Conservation (phyloP, 2,888 invertebrate species). For the Aphodius granarius region DNA sequence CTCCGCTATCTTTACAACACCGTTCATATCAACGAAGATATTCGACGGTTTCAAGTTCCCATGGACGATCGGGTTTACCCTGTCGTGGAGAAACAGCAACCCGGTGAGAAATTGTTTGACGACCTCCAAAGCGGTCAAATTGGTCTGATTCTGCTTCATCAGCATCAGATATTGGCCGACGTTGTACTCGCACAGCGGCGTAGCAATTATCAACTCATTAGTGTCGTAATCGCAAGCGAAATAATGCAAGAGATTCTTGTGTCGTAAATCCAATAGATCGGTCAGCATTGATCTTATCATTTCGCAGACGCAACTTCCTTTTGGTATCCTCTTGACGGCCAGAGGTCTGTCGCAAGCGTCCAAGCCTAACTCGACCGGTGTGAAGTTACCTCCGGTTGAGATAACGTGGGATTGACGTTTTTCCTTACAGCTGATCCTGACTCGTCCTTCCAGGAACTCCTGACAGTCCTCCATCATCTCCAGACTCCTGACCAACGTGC, state of each 20-base stretch:
- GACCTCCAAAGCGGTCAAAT: slow-evolving; percentile 40
- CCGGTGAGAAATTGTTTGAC: slow-evolving; percentile 43
- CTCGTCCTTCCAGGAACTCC: slow-evolving; percentile 38
- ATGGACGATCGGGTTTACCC: slow-evolving; percentile 48
- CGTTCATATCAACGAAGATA: slow-evolving; percentile 50
- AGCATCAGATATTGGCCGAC: slow-evolving; percentile 49
- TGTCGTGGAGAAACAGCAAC: slow-evolving; percentile 48
- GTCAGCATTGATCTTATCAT: slow-evolving; percentile 42
- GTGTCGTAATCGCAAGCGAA: slow-evolving; percentile 44
- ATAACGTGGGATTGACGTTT: slow-evolving; percentile 40
- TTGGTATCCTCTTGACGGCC: slow-evolving; percentile 43
- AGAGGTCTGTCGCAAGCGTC: slow-evolving; percentile 43
- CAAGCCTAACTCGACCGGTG: slow-evolving; percentile 49
- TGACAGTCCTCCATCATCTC: slow-evolving; percentile 37
- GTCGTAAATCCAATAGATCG: slow-evolving; percentile 42
- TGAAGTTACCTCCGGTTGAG: slow-evolving; percentile 48
- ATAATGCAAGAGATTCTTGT: slow-evolving; percentile 46
- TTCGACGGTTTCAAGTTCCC: slow-evolving; percentile 55
- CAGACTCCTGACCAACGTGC: slow-evolving; percentile 36
- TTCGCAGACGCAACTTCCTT: slow-evolving; percentile 38
- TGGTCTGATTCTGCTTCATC: slow-evolving; percentile 40
- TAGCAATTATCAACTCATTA: slow-evolving; percentile 46
- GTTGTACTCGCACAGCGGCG: slow-evolving; percentile 51
- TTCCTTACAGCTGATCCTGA: slow-evolving; percentile 40
- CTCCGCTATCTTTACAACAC: slow-evolving; percentile 50